Base-by-base conservation (phyloP, 2,888 invertebrate genomes). In the Rhogogaster chlorosoma region DNA sequence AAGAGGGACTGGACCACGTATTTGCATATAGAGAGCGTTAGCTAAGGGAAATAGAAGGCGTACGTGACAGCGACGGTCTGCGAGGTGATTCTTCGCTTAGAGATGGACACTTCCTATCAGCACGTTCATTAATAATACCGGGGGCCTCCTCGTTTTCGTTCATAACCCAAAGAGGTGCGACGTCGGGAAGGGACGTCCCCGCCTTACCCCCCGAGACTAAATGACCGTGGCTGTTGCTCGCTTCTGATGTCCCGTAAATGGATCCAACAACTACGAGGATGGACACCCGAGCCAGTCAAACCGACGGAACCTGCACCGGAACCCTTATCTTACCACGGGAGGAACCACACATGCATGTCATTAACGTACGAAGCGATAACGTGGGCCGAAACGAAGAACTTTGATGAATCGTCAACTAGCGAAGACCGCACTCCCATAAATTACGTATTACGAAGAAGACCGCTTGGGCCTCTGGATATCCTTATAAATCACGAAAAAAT, bases 1-100 rank as follows among this genome's bases (percentile, higher is more conserved):
- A 22, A 86, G 53, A 77, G 64, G 73, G 84, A 64, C 80, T 78
- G 83, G 75, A 75, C 75, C 84, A 84, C 84, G 82, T 91, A 93
- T 93, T 93, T 93, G 93, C 93, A 93, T 93, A 93, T 93, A 93
- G 93, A 93, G 92, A 93, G 93, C 90, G 91, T 92, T 90, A 92
- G 92, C 92, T 92, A 92, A 92, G 92, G 93, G 93, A 93, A 93
- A 93, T 93, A 93, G 93, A 92, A 93, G 92, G 90, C 90, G 90
- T 92, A 93, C 92, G 93, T 93, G 93, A 93, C 93, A 89, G 90
- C 88, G 88, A 87, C 88, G 88, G 90, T 90, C 89, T 87, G 89
- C 87, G 88, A 89, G 90, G 89, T 89, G 91, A 92, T 92, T 92
- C 91, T 91, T 92, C 90, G 88, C 88, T 88, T 86, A 86, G 89